Percentiles rank a stretch among this genome's conserved stretches.
Conservation (phyloP, 2,888 invertebrate species). For the Brassicogethes aeneus region DNA sequence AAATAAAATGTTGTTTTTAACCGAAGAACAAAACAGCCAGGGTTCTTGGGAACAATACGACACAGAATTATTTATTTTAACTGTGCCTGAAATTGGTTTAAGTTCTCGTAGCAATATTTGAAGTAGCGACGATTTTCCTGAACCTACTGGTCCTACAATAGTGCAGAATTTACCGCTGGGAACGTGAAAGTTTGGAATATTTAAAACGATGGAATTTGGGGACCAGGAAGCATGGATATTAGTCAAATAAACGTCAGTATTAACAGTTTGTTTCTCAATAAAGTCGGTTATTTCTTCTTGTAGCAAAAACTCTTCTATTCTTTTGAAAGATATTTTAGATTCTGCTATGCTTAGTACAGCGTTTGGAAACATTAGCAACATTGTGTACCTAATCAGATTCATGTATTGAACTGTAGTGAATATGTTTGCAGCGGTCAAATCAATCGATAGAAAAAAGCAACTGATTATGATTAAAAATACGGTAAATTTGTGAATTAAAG, state of each 20-base stretch:
- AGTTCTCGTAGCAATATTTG: slow-evolving; percentile 38
- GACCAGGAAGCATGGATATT: not conserved
- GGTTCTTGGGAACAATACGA: slow-evolving; percentile 53
- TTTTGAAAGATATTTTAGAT: not conserved
- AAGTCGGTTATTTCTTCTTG: not conserved
- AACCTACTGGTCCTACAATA: slow-evolving; percentile 49
- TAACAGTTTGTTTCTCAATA: not conserved
- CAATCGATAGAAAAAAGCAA: not conserved
- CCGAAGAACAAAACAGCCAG: slow-evolving; percentile 49
- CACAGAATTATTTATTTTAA: slow-evolving; percentile 42
- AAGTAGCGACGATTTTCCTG: slow-evolving; percentile 49
- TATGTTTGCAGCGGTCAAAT: not conserved
- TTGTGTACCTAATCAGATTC: not conserved
- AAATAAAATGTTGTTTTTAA: slow-evolving; percentile 70
- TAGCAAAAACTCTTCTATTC: slow-evolving; percentile 3
- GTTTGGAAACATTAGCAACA: not conserved
- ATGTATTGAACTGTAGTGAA: not conserved
- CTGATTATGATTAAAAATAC: not conserved
- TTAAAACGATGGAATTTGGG: not conserved
- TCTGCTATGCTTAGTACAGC: not conserved
- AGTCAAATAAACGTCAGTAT: not conserved
- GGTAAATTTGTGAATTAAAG: not conserved
- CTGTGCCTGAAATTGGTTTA: slow-evolving; percentile 30
- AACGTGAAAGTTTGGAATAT: not conserved
- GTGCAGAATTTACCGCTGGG: slow-evolving; percentile 1